phyloP scores from a whole-genome alignment of 2,888 invertebrate species.

The Drosophila siamana region DNA sequence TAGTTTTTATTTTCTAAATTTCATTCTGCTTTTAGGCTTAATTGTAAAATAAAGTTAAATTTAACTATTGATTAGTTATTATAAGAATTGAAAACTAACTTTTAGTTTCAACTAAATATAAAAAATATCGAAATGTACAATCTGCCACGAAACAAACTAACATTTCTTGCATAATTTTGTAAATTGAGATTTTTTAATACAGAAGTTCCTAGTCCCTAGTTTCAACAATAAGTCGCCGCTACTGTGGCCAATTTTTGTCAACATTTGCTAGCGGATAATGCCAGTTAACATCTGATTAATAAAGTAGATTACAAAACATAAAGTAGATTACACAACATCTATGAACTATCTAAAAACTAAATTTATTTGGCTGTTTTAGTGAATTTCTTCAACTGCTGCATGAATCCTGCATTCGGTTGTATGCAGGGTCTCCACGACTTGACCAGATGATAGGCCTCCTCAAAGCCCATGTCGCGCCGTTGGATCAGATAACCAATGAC shows the following conservation, averaged over 20 bases:
- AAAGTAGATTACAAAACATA: not conserved
- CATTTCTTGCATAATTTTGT: no score
- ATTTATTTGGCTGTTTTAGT: slow-evolving; percentile 14
- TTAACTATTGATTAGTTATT: no score
- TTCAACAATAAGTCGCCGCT: not conserved
- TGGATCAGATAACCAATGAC: slow-evolving; percentile 93
- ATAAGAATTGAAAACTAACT: no score
- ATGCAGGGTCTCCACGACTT: slow-evolving; percentile 89
- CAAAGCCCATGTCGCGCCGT: slow-evolving; percentile 87
- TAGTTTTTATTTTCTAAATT: no score
- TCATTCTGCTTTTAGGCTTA: no score
- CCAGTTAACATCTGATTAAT: not conserved
- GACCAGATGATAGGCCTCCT: slow-evolving; percentile 89
- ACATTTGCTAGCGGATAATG: not conserved
- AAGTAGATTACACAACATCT: not conserved
- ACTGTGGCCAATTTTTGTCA: not conserved
- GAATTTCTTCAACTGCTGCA: slow-evolving; percentile 86
- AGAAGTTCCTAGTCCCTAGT: not conserved
- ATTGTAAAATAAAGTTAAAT: no score
- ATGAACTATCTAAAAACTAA: slow-evolving; percentile 1
- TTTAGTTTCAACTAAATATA: no score
- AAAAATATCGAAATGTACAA: no score
- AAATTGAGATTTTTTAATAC: not conserved
- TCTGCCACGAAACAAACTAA: not conserved
- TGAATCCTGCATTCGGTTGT: slow-evolving; percentile 93